Conservation (phyloP, 1,140 invertebrate genomes). For the Proctacanthus coquilletti region DNA sequence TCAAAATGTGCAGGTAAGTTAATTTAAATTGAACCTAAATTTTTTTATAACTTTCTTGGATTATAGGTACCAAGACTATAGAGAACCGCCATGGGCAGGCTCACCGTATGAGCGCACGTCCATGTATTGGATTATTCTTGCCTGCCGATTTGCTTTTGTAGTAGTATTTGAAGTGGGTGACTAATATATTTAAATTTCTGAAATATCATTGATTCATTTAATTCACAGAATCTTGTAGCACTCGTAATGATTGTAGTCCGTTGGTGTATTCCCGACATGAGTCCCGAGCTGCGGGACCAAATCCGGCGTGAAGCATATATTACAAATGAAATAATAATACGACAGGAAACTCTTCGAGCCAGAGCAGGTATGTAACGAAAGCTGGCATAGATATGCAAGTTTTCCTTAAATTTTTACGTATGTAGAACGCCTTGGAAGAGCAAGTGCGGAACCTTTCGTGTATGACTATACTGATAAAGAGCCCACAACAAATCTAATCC, state of each 20-base stretch:
- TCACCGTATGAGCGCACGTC: slow-evolving; percentile 51
- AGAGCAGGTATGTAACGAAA: slow-evolving; percentile 25
- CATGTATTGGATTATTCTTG: slow-evolving; percentile 83
- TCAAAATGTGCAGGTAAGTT: slow-evolving; percentile 30
- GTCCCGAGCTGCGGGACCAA: slow-evolving; percentile 53
- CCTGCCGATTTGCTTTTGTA: slow-evolving; percentile 76
- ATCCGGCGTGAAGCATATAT: slow-evolving; percentile 74
- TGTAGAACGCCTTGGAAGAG: too few species aligned
- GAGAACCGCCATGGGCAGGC: slow-evolving; percentile 56
- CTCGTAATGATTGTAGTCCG: slow-evolving; percentile 66
- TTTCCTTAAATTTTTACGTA: too few species aligned
- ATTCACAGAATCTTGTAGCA: slow-evolving; percentile 61
- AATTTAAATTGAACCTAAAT: neutral
- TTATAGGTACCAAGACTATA: slow-evolving; percentile 60
- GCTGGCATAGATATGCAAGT: neutral
- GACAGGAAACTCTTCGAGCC: slow-evolving; percentile 51
- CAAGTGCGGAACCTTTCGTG: too few species aligned
- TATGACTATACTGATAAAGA: too few species aligned
- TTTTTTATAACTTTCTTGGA: neutral
- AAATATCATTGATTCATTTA: slow-evolving; percentile 9
- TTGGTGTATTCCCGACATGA: slow-evolving; percentile 79
- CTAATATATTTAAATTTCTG: slow-evolving; percentile 8
- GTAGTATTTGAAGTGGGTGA: slow-evolving; percentile 76
- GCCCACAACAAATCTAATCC: slow-evolving; percentile 19
- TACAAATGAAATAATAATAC: slow-evolving; percentile 80